Conservation (phyloP, 2,113 vertebrate species). For the Panthera leo region DNA sequence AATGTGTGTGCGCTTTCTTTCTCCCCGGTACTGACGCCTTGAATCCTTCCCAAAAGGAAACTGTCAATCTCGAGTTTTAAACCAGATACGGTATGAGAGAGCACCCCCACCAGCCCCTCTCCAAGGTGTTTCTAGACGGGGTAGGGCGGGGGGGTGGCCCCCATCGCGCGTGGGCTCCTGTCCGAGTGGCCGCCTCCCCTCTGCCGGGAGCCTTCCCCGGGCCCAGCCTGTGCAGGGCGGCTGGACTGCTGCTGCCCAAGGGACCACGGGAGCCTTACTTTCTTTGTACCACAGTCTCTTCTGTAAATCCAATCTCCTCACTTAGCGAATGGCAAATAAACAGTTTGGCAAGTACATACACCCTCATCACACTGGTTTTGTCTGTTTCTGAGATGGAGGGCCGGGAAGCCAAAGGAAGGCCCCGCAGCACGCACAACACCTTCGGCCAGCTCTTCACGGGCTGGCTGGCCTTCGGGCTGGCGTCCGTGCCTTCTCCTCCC, state of each 20-base stretch:
- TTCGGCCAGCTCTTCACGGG: background rate
- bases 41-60: constrained; percentile 60
- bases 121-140: constrained; percentile 51
- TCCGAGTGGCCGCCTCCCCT: background rate
- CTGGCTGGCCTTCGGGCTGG: background rate
- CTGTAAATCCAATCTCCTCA: constrained; percentile 84
- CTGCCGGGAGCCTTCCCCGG: background rate
- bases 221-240: constrained; percentile 74
- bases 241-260: constrained; percentile 77
- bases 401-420: background rate
- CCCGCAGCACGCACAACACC: background rate
- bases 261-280: constrained; percentile 69
- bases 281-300: constrained; percentile 83
- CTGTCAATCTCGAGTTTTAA: constrained; percentile 36
- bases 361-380: background rate
- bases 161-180: background rate
- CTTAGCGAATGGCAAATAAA: constrained; percentile 86
- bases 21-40: constrained; percentile 32
- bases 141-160: constrained; percentile 14
- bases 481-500: background rate
- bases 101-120: background rate
- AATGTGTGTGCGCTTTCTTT: constrained; percentile 10
- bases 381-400: constrained; percentile 59
- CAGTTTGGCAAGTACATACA: constrained; percentile 76
- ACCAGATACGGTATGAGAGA: constrained; percentile 39